Evolutionary conservation across 1,140 invertebrate genomes (phyloP).

Genomic region (Lysiphlebus fabarum): DNA sequence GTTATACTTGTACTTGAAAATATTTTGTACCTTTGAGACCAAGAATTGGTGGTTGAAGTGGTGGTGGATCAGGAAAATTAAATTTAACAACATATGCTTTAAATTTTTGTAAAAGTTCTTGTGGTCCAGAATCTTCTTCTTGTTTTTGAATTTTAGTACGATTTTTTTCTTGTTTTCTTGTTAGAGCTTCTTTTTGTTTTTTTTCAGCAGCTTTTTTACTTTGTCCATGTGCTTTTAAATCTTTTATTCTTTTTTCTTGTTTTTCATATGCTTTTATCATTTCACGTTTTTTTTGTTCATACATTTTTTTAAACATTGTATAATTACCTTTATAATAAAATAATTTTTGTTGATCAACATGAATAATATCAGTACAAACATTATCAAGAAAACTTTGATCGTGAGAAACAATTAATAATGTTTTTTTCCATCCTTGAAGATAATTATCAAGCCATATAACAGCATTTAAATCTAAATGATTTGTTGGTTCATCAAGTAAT

Average conservation of each 20-base stretch:
- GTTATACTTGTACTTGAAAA: too few relatives aligned
- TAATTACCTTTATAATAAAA: slow-evolving; percentile 99
- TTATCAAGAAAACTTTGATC: slow-evolving; percentile 99
- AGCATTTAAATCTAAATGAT: slow-evolving; percentile 93
- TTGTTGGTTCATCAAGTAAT: slow-evolving; percentile 94
- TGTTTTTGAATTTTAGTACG: slow-evolving; percentile 74
- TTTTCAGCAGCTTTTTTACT: slow-evolving; percentile 94
- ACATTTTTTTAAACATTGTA: slow-evolving; percentile 99
- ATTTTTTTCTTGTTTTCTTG: slow-evolving; percentile 93
- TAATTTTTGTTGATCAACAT: slow-evolving; percentile 91
- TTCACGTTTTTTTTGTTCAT: slow-evolving; percentile 91
- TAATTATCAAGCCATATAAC: slow-evolving; percentile 99
- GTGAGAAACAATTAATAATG: slow-evolving; percentile 95
- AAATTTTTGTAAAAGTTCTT: slow-evolving; percentile 81
- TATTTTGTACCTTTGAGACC: slow-evolving; percentile 89
- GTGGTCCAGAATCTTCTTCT: slow-evolving; percentile 76
- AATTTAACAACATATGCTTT: slow-evolving; percentile 97
- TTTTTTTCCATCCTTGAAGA: slow-evolving; percentile 97
- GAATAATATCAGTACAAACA: slow-evolving; percentile 98
- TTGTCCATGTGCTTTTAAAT: slow-evolving; percentile 91
- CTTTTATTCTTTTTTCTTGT: slow-evolving; percentile 92
- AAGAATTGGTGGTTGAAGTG: slow-evolving; percentile 91
- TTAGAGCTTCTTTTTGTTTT: slow-evolving; percentile 87
- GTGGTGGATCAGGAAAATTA: slow-evolving; percentile 91
- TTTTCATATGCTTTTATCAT: slow-evolving; percentile 97